Percentiles rank a stretch among this genome's conserved stretches.
Evolutionary conservation across 2,113 vertebrate species (phyloP).

Genomic region (Neotoma lepida): DNA sequence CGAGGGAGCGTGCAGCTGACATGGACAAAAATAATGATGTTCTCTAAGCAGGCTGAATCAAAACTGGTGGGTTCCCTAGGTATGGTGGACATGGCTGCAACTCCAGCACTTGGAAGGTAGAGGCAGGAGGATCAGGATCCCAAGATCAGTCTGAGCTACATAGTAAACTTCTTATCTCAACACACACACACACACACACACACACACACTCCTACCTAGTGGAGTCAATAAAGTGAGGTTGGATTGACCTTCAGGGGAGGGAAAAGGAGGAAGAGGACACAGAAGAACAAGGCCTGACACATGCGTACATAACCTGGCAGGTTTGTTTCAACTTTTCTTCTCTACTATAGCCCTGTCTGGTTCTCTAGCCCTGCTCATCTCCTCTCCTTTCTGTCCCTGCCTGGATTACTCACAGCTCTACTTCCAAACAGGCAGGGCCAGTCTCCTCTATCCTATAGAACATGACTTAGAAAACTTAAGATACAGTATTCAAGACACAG

Average conservation of each 20-base stretch:
- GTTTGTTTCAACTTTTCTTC: not conserved
- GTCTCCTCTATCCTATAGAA: not conserved
- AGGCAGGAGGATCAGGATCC: not conserved
- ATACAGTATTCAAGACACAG: not conserved
- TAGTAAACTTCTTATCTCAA: not conserved
- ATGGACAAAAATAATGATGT: not conserved
- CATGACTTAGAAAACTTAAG: not conserved
- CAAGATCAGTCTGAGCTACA: not conserved
- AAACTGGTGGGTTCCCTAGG: not conserved
- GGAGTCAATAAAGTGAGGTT: not conserved
- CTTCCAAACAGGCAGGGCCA: not conserved
- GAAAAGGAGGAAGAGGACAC: fast-evolving
- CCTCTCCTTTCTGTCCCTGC: not conserved
- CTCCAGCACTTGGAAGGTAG: not conserved
- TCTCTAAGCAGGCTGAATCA: not conserved
- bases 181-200: not conserved
- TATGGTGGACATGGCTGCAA: not conserved
- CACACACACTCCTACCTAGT: not conserved
- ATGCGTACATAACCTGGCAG: too few species aligned
- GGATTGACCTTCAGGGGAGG: not conserved
- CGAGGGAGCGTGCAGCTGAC: not conserved
- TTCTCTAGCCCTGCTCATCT: not conserved
- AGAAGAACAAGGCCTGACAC: not conserved
- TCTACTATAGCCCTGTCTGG: not conserved
- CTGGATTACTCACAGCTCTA: not conserved